Evolutionary conservation across 2,888 invertebrate genomes (phyloP), one percentile per base, ranked within the genome.

Genomic region (Craniophora ligustri): DNA sequence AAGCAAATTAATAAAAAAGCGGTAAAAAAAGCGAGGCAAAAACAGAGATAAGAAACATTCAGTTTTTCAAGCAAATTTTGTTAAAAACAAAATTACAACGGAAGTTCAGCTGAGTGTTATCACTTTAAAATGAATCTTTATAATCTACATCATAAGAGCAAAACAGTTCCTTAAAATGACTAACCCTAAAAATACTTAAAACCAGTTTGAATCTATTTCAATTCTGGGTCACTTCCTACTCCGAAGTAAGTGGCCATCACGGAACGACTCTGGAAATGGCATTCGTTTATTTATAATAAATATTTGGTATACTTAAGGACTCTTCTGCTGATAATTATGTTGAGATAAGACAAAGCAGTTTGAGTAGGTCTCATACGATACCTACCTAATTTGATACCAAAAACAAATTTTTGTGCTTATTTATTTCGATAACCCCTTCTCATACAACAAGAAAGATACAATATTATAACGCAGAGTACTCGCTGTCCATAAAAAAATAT

Each of bases 161-260:
- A 36, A 63, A 45, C 40, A 36, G 23, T 40, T 40, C 28, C 23
- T 40, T 55, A 19, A 2, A 30, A 14, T n/a, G 13, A 15, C 13
- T 47, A 30, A 38, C 32, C 45, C 26, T 38, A 53, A 48, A 63
- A 57, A 35, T 48, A 35, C 26, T 48, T 23, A 41, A 36, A 46
- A 64, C 58, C 58, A 58, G 36, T 72, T n/a, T n/a, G n/a, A 67
- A 75, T 73, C 72, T 49, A 73, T 76, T 78, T 68, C 66, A 69
- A 76, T 84, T 82, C 78, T 80, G 67, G 85, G 85, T 74, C 85
- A 82, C 71, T 81, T 85, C 84, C 84, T 83, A 71, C 78, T 84
- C 35, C 59, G 42, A 64, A 62, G 61, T 71, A 78, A 79, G 79
- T 79, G 75, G 65, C 67, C 54, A 31, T 30, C n/a, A n/a, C n/a